A percentile compares a stretch with the other conserved stretches of the same genome.
Conservation (phyloP, 92 coral and sea anemone species). For the Palythoa grandis region DNA sequence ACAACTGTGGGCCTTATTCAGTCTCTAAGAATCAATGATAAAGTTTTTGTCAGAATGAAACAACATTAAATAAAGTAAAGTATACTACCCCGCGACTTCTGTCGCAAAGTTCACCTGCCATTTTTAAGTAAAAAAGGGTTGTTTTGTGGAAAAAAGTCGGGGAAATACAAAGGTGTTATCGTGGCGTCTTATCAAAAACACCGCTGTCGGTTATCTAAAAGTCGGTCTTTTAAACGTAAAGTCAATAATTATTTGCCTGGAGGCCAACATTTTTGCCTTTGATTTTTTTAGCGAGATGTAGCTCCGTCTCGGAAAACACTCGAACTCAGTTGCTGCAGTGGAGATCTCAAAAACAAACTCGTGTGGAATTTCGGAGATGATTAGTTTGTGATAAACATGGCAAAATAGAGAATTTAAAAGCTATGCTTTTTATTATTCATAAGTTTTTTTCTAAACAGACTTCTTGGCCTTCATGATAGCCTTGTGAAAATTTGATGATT, state of each 20-base stretch:
- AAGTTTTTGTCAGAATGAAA: not conserved
- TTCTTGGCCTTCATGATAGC: not conserved
- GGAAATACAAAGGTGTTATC: conserved; percentile 28
- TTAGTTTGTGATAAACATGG: conserved; percentile 30
- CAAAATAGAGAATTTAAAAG: conserved; percentile 30
- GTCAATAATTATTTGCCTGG: conserved; percentile 27
- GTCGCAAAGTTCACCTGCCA: not conserved
- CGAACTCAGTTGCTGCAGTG: conserved; percentile 5
- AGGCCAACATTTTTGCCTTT: conserved; percentile 7
- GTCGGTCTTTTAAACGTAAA: conserved; percentile 43
- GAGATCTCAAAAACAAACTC: not conserved
- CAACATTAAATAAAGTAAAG: not conserved
- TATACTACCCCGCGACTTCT: not conserved
- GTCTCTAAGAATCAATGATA: not conserved
- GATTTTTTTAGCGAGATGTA: not conserved
- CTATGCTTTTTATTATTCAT: conserved; percentile 39
- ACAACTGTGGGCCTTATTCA: not conserved
- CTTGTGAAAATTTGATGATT: not conserved
- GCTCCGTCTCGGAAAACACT: not conserved
- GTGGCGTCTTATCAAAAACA: conserved; percentile 22
- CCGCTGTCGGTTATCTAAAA: conserved; percentile 43
- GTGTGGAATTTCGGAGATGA: not conserved
- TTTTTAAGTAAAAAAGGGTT: not conserved
- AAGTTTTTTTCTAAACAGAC: not conserved
- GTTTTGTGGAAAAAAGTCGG: conserved; percentile 11